Base-by-base conservation (phyloP, 1,140 invertebrate species). In the Caenorhabditis tropicalis region DNA sequence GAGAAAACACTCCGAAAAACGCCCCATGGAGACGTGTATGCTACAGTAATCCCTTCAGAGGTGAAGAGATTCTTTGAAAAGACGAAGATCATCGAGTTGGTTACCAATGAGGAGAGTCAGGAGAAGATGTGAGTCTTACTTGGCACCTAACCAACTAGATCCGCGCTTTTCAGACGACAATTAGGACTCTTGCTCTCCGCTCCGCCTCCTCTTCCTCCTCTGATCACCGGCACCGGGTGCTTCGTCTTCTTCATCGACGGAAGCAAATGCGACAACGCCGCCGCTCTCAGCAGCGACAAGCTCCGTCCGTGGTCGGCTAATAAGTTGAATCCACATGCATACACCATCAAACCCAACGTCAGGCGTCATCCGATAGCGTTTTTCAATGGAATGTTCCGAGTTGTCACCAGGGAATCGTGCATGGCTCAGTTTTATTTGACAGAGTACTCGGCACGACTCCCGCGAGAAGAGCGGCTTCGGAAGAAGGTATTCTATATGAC, bases 401-500 rank as follows among this genome's bases (percentile, higher is more conserved):
- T 56, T 16, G 49, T 56, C 3, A 10, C 27, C 16, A 33, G 51
- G 3, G 82, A 83, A 15, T 12, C 82, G 3, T 1, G 46, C 4
- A 5, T 27, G 46, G 58, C 58, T 7, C 58, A 83, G 58, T 58
- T 33, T 9, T 51, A 83, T 33, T 49, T 85, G 33, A 80, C 79
- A 21, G 83, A 84, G 43, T 84, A 84, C 74, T 53, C 21, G 0
- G 83, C 83, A 5, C 31, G 70, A 24, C 24, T 84, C 27, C 83
- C 83, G 0, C 27, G 83, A 27, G 21, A 31, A 12, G 53, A 49
- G 16, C 12, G 83, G 19, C 39, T 84, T 2, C 9, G 60, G 19
- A 84, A 84, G 74, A 84, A 79, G 74, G 81, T 84, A 24, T 53
- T 84, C 39, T 84, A 84, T 33, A 29, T 79, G 24, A 33, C 60